Base-by-base conservation (phyloP, 1,140 invertebrate species). In the Brachionus rubens region DNA sequence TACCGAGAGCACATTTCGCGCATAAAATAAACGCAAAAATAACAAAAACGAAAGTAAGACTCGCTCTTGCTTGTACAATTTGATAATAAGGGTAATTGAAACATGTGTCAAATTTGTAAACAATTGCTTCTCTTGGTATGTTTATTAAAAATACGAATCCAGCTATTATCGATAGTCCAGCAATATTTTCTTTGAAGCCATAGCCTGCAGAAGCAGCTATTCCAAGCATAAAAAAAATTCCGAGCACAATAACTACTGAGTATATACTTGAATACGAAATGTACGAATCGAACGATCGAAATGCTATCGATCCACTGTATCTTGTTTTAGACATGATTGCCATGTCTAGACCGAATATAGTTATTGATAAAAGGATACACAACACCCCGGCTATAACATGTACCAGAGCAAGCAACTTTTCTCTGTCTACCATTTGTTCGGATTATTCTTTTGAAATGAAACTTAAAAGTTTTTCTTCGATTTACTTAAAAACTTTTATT, bases 301-400 rank as follows among this genome's bases (percentile, higher is more conserved):
- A 28, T 41, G 59, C 59, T 41, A 65, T 65, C 1, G 59, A 65
- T n/a, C n/a, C 14, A 6, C 5, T 21, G 21, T 24, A 21, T 1
- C 5, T 19, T 21, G 40, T 26, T 43, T 65, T 65, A 9, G 5
- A 9, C 40, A 41, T 41, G 1, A 10, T 16, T 21, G 33, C 40
- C 7, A 65, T 43, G 9, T 65, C 59, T 14, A 65, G 36, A 24
- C 33, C 59, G 12, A 65, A 43, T 10, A 65, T 65, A 41, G 59
- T 65, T 26, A 54, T 54, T 6, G 33, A 36, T 36, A 36, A 36
- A 5, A 9, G 4, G 33, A 36, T 36, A 5, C 4, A 36, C 4
- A 36, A 36, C 3, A 36, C 9, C 33, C 33, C 33, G 33, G n/a
- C n/a, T n/a, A n/a, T n/a, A n/a, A n/a, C n/a, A n/a, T n/a, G n/a